Evolutionary conservation across 2,113 vertebrate species (phyloP).

Genomic region (Trochalopteron elliotii): DNA sequence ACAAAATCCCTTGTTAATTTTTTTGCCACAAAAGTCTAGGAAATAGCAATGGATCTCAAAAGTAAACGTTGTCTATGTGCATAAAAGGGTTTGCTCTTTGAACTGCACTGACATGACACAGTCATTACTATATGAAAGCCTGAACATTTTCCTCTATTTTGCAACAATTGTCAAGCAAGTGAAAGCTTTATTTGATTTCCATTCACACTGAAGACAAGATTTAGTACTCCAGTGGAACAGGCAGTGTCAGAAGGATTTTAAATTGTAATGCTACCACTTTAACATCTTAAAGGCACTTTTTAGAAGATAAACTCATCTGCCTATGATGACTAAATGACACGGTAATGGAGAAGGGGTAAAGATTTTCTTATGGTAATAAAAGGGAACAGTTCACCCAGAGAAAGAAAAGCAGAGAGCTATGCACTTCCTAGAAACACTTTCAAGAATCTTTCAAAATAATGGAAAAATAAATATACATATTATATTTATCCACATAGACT

Average conservation of each 20-base stretch:
- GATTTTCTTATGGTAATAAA: constrained; percentile 26
- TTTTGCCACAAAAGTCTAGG: constrained; percentile 15
- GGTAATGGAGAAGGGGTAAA: constrained; percentile 45
- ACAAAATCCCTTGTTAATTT: constrained; percentile 15
- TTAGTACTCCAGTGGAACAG: constrained; percentile 30
- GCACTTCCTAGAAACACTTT: neutral
- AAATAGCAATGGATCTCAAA: neutral
- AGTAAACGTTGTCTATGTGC: constrained; percentile 12
- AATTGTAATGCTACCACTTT: constrained; percentile 56
- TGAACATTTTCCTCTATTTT: constrained; percentile 9
- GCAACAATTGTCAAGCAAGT: constrained; percentile 52
- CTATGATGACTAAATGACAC: constrained; percentile 44
- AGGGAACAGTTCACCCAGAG: neutral
- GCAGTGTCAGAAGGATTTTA: constrained; percentile 50
- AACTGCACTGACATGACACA: constrained; percentile 16
- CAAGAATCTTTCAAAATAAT: constrained; percentile 2
- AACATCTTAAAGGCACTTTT: constrained; percentile 48
- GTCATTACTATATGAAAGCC: constrained; percentile 6
- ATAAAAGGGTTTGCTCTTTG: constrained; percentile 13
- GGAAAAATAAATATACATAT: neutral
- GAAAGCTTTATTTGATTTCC: constrained; percentile 64
- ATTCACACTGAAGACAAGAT: constrained; percentile 38
- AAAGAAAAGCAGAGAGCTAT: neutral
- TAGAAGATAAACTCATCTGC: constrained; percentile 44
- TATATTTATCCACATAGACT: neutral